A percentile compares a stretch with the other conserved stretches of the same genome.
Conservation (phyloP, 2,113 vertebrate genomes). For the Fulica atra region DNA sequence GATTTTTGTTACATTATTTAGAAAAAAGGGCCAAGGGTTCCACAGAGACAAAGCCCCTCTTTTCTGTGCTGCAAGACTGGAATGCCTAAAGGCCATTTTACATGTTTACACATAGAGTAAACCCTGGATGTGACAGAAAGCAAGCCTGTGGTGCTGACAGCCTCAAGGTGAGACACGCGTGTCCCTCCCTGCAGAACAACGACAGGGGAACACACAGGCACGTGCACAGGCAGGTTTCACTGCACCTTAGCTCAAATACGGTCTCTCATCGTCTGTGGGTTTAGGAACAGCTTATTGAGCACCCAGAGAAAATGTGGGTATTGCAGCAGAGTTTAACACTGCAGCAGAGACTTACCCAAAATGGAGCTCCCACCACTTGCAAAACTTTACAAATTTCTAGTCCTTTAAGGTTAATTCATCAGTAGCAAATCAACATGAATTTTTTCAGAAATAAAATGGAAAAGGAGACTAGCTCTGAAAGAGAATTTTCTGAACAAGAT, state of each 20-base stretch:
- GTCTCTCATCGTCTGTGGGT: neutral
- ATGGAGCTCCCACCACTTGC: neutral
- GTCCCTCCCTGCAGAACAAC: neutral
- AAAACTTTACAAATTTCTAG: neutral
- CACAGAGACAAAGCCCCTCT: neutral
- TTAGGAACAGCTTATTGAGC: neutral
- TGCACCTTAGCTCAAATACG: neutral
- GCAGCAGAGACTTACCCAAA: neutral
- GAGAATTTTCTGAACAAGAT: neutral
- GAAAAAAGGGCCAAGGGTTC: neutral
- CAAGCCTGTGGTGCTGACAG: neutral
- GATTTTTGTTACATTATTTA: neutral
- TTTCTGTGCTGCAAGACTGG: neutral
- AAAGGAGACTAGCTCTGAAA: neutral
- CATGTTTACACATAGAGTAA: neutral
- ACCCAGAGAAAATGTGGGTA: neutral
- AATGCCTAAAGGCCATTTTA: neutral
- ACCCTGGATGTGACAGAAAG: neutral
- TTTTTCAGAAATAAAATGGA: neutral
- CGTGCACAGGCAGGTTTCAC: neutral
- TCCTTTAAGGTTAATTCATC: neutral
- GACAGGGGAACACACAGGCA: neutral
- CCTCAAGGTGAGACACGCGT: neutral
- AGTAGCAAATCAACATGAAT: neutral
- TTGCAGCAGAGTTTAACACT: neutral